phyloP scores from a whole-genome alignment of 2,888 invertebrate species.

The Agrochola litura region DNA sequence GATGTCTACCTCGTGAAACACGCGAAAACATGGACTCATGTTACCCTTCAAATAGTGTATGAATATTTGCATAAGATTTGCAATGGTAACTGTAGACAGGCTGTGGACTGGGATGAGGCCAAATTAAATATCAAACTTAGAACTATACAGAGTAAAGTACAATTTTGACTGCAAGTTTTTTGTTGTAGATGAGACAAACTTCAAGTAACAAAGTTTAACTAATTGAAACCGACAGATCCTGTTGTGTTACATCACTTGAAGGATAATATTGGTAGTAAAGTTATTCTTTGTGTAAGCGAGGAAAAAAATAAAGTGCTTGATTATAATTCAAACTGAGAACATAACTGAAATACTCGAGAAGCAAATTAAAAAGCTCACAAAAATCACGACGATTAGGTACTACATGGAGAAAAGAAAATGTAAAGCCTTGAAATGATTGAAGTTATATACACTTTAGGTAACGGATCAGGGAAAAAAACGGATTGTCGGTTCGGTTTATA shows the following conservation, averaged over 20 bases:
- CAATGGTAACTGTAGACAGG: conserved; percentile 34
- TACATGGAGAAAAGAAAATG: neutral
- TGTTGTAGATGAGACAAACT: conserved; percentile 60
- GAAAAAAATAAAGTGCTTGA: conserved; percentile 45
- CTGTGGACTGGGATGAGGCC: neutral
- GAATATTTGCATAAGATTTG: conserved; percentile 64
- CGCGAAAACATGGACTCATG: conserved; percentile 50
- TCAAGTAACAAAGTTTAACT: conserved; percentile 70
- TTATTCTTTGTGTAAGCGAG: conserved; percentile 70
- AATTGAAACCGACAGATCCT: conserved; percentile 79
- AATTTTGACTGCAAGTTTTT: conserved; percentile 13
- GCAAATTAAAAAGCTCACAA: neutral
- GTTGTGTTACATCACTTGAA: conserved; percentile 75
- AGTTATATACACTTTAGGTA: neutral
- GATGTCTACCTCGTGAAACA: conserved; percentile 48
- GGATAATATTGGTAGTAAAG: conserved; percentile 66
- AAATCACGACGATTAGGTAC: neutral
- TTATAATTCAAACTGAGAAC: neutral
- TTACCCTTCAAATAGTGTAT: conserved; percentile 56
- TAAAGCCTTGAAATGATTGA: neutral
- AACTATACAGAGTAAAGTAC: neutral
- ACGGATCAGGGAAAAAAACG: conserved; percentile 2
- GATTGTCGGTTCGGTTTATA: neutral
- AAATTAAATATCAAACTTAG: conserved; percentile 26
- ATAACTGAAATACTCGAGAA: neutral